Conservation (phyloP, 2,113 vertebrate genomes). For the Xyliphius kryptos region DNA sequence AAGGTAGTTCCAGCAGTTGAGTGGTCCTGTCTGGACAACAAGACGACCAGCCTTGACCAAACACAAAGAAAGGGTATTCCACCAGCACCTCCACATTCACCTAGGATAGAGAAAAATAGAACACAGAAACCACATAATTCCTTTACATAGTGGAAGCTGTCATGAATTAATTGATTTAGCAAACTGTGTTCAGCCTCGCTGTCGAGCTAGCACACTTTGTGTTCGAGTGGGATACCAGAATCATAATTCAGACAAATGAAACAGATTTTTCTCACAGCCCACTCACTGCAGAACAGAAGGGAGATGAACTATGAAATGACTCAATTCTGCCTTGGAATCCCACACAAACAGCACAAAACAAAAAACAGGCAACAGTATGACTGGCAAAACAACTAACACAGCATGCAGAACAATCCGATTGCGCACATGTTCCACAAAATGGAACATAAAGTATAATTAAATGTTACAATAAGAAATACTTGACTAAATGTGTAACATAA, state of each 20-base stretch:
- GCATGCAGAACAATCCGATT: conserved; percentile 10
- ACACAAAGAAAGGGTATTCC: too few relatives aligned
- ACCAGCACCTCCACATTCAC: conserved; percentile 94
- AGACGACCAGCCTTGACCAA: conserved; percentile 98
- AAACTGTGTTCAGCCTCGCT: conserved; percentile 44
- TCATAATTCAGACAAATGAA: conserved; percentile 55
- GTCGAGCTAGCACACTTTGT: conserved; percentile 48
- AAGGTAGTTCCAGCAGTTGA: conserved; percentile 93
- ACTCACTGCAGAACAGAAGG: conserved; percentile 42
- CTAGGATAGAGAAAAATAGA: background rate
- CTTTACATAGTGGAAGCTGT: too few relatives aligned
- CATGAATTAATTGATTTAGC: too few relatives aligned
- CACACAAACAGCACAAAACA: conserved; percentile 41
- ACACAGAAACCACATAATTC: too few relatives aligned
- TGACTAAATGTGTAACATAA: too few relatives aligned
- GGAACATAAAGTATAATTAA: too few relatives aligned
- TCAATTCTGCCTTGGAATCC: conserved; percentile 38
- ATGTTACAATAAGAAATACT: too few relatives aligned
- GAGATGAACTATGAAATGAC: conserved; percentile 40
- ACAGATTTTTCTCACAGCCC: conserved; percentile 47
- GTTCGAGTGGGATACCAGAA: conserved; percentile 51
- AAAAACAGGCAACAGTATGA: conserved; percentile 28
- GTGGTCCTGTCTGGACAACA: conserved; percentile 93
- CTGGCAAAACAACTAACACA: conserved; percentile 21
- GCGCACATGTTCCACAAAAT: too few relatives aligned